phyloP scores from a whole-genome alignment of 2,888 invertebrate genomes.

The Plagodis pulveraria region DNA sequence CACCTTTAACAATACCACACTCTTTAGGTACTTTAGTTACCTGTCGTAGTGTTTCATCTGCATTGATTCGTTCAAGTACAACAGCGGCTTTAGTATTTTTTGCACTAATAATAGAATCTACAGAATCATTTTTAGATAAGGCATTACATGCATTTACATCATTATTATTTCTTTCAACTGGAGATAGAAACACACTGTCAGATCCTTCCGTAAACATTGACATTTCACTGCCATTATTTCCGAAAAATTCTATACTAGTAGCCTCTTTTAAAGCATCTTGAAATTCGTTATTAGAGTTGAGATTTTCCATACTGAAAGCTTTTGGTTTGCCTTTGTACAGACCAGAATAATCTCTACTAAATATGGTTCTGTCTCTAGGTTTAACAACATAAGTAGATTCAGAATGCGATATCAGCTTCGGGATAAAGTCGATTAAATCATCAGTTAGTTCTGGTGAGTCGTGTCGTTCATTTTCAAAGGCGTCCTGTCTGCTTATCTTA shows the following conservation, averaged over 20 bases:
- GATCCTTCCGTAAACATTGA: constrained; percentile 69
- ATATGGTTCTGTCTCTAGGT: constrained; percentile 55
- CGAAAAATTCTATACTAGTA: constrained; percentile 71
- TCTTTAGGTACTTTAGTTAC: background rate
- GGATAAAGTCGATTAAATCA: constrained; percentile 44
- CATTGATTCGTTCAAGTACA: constrained; percentile 28
- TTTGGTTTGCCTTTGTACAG: constrained; percentile 76
- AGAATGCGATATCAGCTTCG: constrained; percentile 51
- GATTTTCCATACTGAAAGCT: constrained; percentile 72
- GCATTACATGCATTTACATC: constrained; percentile 35
- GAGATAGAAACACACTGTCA: constrained; percentile 65
- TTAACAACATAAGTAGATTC: constrained; percentile 48
- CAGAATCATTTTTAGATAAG: constrained; percentile 32
- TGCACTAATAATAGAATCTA: background rate
- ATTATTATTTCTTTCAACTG: constrained; percentile 56
- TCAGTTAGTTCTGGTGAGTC: constrained; percentile 41
- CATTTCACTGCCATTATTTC: constrained; percentile 55
- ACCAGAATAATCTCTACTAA: constrained; percentile 59
- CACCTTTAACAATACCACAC: too few relatives aligned
- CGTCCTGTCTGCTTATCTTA: constrained; percentile 54
- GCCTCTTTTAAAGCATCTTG: constrained; percentile 68
- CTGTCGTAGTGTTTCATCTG: constrained; percentile 10
- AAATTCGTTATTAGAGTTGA: constrained; percentile 58
- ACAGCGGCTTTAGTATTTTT: constrained; percentile 20
- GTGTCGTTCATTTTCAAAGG: constrained; percentile 44